Percentiles rank a stretch among this genome's conserved stretches.
These are phyloP conservation scores for Digitonthophagus gazella DNA, from an alignment of 2,888 invertebrate species.

Conservation along the genomic window DNA sequence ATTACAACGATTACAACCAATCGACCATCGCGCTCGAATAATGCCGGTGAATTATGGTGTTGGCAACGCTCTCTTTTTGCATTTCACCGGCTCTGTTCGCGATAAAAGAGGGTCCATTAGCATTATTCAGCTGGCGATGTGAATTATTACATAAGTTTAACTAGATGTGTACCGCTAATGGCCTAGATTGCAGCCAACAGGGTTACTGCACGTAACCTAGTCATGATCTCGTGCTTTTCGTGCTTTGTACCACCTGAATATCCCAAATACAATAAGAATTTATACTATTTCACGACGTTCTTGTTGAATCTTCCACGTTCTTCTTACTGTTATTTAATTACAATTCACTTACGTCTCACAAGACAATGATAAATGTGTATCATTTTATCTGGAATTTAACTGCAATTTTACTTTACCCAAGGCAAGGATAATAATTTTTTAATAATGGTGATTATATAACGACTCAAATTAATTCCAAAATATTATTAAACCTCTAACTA, in stretches of 20 bases:
- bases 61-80: neutral
- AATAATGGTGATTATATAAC: too few species aligned
- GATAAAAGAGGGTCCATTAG: slow-evolving; percentile 21
- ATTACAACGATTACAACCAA: neutral
- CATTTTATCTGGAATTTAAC: too few species aligned
- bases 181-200: slow-evolving; percentile 19
- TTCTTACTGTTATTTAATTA: too few species aligned
- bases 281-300: neutral
- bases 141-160: slow-evolving; percentile 23
- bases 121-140: slow-evolving; percentile 19
- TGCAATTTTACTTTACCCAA: too few species aligned
- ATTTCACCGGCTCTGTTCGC: neutral
- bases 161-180: slow-evolving; percentile 23
- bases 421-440: too few species aligned
- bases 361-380: too few species aligned
- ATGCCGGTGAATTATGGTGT: neutral
- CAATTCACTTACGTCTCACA: too few species aligned
- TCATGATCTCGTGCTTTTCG: neutral
- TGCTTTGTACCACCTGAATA: neutral
- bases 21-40: neutral
- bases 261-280: neutral
- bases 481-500: too few species aligned
- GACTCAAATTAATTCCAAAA: too few species aligned
- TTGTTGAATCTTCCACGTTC: too few species aligned
- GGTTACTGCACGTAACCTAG: neutral